Percentiles rank a stretch among this genome's conserved stretches.
Conservation (phyloP, 2,888 invertebrate genomes). For the Steinernema scapterisci region DNA sequence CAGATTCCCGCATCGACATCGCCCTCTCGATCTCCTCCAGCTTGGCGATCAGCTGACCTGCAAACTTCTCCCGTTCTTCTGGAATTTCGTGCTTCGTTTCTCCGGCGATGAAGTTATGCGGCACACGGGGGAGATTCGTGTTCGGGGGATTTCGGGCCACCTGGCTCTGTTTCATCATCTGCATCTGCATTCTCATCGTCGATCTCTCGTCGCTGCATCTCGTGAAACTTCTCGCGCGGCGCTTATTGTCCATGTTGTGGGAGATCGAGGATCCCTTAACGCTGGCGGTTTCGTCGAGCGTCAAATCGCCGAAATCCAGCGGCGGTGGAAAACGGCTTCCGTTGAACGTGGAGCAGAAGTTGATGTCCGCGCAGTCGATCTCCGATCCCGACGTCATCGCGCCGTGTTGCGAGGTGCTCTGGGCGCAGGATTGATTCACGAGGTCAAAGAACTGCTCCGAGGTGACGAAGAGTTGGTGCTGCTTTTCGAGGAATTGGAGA, state of each 20-base stretch:
- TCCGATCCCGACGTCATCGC: constrained; percentile 7
- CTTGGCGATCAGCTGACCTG: constrained; percentile 31
- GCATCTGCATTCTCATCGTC: background rate
- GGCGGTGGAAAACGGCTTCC: background rate
- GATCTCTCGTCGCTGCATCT: constrained; percentile 3
- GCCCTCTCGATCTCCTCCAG: constrained; percentile 11
- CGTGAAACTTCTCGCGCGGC: constrained; percentile 16
- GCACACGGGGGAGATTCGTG: constrained; percentile 4
- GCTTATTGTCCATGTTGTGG: background rate
- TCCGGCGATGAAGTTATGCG: constrained; percentile 27
- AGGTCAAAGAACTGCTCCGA: constrained; percentile 37
- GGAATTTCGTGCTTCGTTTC: constrained; percentile 33
- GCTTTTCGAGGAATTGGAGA: constrained; percentile 35
- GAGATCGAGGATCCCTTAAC: background rate
- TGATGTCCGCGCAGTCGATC: background rate
- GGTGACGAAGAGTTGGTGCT: constrained; percentile 41
- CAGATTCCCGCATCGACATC: background rate
- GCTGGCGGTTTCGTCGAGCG: background rate
- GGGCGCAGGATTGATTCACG: constrained; percentile 20
- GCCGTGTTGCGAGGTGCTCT: constrained; percentile 8
- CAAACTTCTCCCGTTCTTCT: constrained; percentile 38
- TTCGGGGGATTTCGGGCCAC: background rate
- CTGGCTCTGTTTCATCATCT: constrained; percentile 2
- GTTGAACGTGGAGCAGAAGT: background rate
- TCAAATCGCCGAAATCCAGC: constrained; percentile 11